Base-by-base conservation (phyloP, 2,888 invertebrate species). In the Notocelia uddmanniana region DNA sequence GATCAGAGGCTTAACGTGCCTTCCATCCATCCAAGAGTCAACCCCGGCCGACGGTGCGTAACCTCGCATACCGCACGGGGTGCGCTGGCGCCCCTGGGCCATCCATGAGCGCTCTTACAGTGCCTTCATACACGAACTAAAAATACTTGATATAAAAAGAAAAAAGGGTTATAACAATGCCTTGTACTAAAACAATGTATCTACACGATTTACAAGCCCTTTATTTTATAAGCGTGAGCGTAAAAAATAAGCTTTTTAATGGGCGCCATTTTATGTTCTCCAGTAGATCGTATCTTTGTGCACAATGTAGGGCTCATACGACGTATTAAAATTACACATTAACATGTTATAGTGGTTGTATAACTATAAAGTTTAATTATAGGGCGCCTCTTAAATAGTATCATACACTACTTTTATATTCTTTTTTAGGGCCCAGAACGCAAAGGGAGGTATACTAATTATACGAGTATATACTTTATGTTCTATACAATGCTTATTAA, bases 181-280 rank as follows among this genome's bases (percentile, higher is more conserved):
- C 55, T 13, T 50, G 21, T 63, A 45, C 34, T 18, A 19, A 23
- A 64, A 70, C 69, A 64, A 64, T 70, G 69, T 70, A 45, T 18
- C 31, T 26, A 37, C 55, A 57, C 31, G 57, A 70, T 70, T 70
- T 64, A 70, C 57, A 37, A 37, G 34, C 64, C 37, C 26, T 64
- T 3, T 69, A 64, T 3, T 69, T 62, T 64, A 69, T 69, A 64
- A 15, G 57, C 63, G 62, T 50, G 55, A 68, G 48, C n/a, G n/a
- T 15, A 55, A 54, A 62, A 63, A 62, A 63, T 45, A 58, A 2
- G 48, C 8, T 21, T 52, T 55, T 55, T 63, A 34, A 34, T 52
- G 15, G 63, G 19, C 10, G 19, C 18, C 21, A 63, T 63, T 31
- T 48, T 31, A 31, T 19, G 6, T 26, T 59, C 9, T 41, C 13